These are phyloP conservation scores for Anser brachyrhynchus DNA, from an alignment of 2,113 vertebrate species.

Conservation along the genomic window DNA sequence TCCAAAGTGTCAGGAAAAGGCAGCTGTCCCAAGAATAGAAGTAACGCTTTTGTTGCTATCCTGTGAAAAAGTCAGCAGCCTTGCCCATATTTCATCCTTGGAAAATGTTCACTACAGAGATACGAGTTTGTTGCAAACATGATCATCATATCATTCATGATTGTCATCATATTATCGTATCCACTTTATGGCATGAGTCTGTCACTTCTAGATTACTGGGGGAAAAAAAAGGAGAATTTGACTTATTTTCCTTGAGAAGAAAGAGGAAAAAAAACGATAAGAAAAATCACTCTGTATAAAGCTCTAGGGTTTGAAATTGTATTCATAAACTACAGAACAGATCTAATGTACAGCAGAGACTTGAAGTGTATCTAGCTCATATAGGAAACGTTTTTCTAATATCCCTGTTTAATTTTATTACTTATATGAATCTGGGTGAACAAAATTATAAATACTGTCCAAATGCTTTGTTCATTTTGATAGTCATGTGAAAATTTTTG, in stretches of 20 bases:
- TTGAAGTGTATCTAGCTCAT: background rate
- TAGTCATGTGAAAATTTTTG: background rate
- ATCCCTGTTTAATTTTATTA: background rate
- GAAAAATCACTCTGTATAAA: background rate
- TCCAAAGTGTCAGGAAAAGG: background rate
- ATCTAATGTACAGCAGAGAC: background rate
- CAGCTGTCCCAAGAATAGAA: background rate
- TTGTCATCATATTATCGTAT: background rate
- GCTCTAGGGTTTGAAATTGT: background rate
- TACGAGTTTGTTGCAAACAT: background rate
- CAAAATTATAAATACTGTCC: background rate
- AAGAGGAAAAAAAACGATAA: background rate
- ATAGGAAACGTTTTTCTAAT: background rate
- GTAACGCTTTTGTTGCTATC: background rate
- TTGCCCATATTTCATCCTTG: background rate
- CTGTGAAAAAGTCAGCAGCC: background rate
- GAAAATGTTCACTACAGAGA: background rate
- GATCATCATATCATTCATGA: background rate
- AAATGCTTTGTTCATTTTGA: background rate
- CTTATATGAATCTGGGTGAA: background rate
- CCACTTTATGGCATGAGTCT: background rate
- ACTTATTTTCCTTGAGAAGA: background rate
- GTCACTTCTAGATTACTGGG: background rate
- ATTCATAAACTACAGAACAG: background rate
- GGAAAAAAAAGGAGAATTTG: background rate